Evolutionary conservation across 1,140 invertebrate species (phyloP), one percentile per base, ranked within the genome.

Genomic region (Drosophila varians): DNA sequence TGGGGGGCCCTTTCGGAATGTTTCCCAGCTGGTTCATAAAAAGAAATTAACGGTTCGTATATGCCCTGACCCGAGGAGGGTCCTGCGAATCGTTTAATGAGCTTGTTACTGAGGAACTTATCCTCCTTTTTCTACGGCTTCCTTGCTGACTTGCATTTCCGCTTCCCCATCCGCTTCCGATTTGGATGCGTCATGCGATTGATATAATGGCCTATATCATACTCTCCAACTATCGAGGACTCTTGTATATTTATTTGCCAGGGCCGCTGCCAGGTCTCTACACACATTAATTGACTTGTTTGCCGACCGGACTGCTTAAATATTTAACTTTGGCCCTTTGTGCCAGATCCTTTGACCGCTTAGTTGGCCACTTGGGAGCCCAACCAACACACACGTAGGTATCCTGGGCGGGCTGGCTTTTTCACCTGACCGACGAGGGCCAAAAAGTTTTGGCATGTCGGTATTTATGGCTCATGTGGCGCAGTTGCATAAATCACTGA

Each of bases 11-110:
- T 54, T 52, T 40, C 34, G 51, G 77, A 91, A 91, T 89, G 90
- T 84, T 91, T 91, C 90, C 90, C 90, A 89, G 84, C 90, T 83
- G 90, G 90, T 91, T 91, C 90, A 91, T 91, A 91, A 90, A 90
- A 91, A 90, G 90, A 91, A 91, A 91, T 91, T 91, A 91, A 91
- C 90, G 87, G 65, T 78, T 76, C 68, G 76, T 60, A 48, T 68
- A 42, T 31, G 64, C 53, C 46, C 70, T 58, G 49, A 25, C 23
- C 55, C 12, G 1, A 18, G 36, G 16, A 16, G 14, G 25, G 26
- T n/a, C 25, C 49, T 57, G 65, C 65, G 79, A 89, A 90, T 72
- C 80, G 77, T 89, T 90, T 90, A 90, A 90, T 89, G 84, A 90
- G 83, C 77, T 78, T 89, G 77, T 89, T 78, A 77, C 77, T 64